phyloP scores from a whole-genome alignment of 2,797 vertebrate species.

The Sebastes vulpes region DNA sequence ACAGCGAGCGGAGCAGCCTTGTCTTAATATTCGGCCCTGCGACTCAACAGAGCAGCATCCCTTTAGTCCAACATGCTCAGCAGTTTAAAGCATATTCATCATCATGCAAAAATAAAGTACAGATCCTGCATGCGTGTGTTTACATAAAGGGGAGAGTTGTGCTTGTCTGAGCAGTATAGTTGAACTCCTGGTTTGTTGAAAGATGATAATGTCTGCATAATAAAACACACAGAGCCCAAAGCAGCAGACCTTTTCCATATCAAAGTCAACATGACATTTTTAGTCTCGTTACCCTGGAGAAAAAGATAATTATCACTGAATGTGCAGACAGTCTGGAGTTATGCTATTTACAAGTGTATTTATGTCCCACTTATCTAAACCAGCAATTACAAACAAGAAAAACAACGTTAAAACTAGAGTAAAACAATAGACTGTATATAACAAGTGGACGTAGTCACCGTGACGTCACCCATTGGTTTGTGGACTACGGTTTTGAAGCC shows the following conservation, averaged over 20 bases:
- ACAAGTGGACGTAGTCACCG: too few relatives aligned
- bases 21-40: conserved; percentile 26
- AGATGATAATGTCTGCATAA: conserved; percentile 13
- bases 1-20: conserved; percentile 27
- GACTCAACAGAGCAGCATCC: conserved; percentile 19
- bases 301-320: background rate
- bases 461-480: too few relatives aligned
- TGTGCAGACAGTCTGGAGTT: background rate
- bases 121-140: conserved; percentile 21
- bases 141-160: conserved; percentile 2
- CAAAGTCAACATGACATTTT: conserved; percentile 32
- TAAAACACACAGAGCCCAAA: conserved; percentile 15
- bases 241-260: background rate
- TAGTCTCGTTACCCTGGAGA: background rate
- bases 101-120: conserved; percentile 23
- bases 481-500: too few relatives aligned
- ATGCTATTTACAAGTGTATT: background rate
- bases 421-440: too few relatives aligned
- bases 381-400: background rate
- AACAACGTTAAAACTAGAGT: background rate
- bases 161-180: conserved; percentile 27
- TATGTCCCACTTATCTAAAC: background rate
- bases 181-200: conserved; percentile 19
- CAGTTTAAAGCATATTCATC: conserved; percentile 34
- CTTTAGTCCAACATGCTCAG: conserved; percentile 44